Conservation (phyloP, 2,888 invertebrate genomes). For the Himalopsyche kuldschensis region DNA sequence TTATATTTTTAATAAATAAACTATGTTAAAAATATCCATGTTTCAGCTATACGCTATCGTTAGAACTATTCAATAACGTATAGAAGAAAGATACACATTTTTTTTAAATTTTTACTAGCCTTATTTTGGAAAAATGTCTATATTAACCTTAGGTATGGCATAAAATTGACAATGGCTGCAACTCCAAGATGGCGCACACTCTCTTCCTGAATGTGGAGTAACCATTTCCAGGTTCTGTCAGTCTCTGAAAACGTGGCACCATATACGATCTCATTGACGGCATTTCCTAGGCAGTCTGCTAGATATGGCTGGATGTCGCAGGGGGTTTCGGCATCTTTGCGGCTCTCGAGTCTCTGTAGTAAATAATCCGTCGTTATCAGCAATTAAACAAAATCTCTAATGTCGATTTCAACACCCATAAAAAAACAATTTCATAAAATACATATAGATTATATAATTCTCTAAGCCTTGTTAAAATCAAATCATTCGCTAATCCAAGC, state of each 20-base stretch:
- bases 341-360: slow-evolving; percentile 3
- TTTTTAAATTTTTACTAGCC: no score
- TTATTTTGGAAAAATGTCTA: slow-evolving; percentile 9
- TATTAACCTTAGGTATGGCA: slow-evolving; percentile 73
- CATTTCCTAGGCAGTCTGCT: slow-evolving; percentile 75
- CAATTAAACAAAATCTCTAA: no score
- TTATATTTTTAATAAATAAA: no score
- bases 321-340: slow-evolving; percentile 43
- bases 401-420: no score
- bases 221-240: slow-evolving; percentile 76
- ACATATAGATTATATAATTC: no score
- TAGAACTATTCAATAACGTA: no score
- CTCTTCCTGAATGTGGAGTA: slow-evolving; percentile 78
- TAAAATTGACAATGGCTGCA: slow-evolving; percentile 80
- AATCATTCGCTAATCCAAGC: no score
- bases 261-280: slow-evolving; percentile 76
- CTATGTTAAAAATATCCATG: no score
- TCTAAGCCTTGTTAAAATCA: no score
- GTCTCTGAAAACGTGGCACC: slow-evolving; percentile 70
- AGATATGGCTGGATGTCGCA: slow-evolving; percentile 61
- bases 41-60: no score
- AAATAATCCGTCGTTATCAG: neutral
- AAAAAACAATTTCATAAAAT: no score
- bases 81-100: no score
- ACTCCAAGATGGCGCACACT: slow-evolving; percentile 82